phyloP scores from a whole-genome alignment of 2,797 vertebrate genomes.

The Mastacembelus armatus region DNA sequence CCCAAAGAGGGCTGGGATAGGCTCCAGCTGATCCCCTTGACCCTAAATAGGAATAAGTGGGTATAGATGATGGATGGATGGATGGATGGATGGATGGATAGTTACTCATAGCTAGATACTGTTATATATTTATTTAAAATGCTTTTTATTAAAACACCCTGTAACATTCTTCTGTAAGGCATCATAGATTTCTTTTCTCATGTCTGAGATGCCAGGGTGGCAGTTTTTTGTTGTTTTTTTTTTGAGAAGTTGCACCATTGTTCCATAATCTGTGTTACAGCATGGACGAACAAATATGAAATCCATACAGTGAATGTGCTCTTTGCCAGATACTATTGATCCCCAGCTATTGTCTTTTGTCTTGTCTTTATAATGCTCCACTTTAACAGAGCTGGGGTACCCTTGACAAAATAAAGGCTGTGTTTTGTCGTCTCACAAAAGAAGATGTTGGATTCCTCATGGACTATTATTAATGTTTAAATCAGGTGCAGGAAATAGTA shows the following conservation, averaged over 20 bases:
- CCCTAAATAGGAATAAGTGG: too few species aligned
- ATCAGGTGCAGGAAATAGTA: background rate
- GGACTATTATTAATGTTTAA: background rate
- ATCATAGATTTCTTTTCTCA: background rate
- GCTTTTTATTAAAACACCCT: background rate
- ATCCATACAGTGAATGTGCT: slow-evolving; percentile 57
- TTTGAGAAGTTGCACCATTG: slow-evolving; percentile 22
- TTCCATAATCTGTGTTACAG: slow-evolving; percentile 41
- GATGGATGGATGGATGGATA: too few species aligned
- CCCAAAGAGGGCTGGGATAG: too few species aligned
- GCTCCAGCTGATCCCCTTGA: too few species aligned
- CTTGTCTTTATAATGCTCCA: slow-evolving; percentile 39
- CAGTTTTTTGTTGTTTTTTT: background rate
- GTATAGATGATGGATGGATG: too few species aligned
- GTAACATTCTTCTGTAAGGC: background rate
- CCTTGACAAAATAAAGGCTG: slow-evolving; percentile 10
- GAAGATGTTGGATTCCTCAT: background rate
- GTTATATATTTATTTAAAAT: too few species aligned
- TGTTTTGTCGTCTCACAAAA: slow-evolving; percentile 9
- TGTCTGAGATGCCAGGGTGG: background rate
- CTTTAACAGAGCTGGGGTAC: slow-evolving; percentile 17
- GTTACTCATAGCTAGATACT: too few species aligned
- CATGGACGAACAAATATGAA: slow-evolving; percentile 62
- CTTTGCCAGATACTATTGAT: slow-evolving; percentile 64
- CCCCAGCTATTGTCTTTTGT: slow-evolving; percentile 39